Conservation (phyloP, 2,888 invertebrate genomes). For the Tachystola acroxantha region DNA sequence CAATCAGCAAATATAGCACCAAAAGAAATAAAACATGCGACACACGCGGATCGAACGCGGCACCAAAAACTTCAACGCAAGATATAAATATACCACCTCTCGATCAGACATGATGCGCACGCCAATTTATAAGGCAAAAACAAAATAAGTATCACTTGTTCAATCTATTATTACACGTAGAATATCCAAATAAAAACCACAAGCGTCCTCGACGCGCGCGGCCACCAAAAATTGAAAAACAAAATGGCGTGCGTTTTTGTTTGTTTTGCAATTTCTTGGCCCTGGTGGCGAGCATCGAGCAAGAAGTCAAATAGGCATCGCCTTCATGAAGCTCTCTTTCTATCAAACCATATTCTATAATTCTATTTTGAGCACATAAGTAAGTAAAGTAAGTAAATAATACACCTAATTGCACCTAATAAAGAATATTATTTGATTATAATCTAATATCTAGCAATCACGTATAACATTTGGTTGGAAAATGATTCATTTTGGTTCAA, state of each 20-base stretch:
- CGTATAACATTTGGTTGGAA: no score
- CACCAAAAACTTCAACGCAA: constrained; percentile 26
- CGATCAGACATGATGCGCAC: constrained; percentile 64
- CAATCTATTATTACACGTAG: constrained; percentile 48
- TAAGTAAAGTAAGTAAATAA: no score
- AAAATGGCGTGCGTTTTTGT: constrained; percentile 42
- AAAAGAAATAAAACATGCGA: constrained; percentile 54
- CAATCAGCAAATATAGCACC: constrained; percentile 29
- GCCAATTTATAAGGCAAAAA: constrained; percentile 35
- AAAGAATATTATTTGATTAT: no score
- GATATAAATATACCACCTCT: constrained; percentile 66
- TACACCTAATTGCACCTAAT: no score
- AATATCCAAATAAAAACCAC: constrained; percentile 40
- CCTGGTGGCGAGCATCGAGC: no score
- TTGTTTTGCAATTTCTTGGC: no score
- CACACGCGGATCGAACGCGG: constrained; percentile 52
- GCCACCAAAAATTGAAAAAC: constrained; percentile 44
- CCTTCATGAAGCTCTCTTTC: no score
- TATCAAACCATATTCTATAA: no score
- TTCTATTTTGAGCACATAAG: no score
- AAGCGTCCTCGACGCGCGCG: constrained; percentile 28
- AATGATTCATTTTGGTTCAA: no score
- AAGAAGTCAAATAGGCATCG: no score
- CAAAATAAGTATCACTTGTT: constrained; percentile 42
- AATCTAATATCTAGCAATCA: no score